Evolutionary conservation across 1,140 invertebrate species (phyloP), one percentile per base, ranked within the genome.

Genomic region (Stenopsyche tienmushanensis): DNA sequence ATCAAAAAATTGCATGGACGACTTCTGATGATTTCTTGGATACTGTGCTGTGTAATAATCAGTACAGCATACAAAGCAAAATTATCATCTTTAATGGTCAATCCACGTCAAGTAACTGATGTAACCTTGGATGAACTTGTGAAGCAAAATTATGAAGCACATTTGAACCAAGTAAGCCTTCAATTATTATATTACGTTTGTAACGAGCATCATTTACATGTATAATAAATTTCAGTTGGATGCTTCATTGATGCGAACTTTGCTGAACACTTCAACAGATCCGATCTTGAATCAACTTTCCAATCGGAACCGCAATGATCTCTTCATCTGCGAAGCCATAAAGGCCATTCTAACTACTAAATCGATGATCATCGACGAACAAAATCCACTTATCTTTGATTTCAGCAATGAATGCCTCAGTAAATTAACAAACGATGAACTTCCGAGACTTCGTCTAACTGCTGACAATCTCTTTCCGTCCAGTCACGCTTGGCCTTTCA

Each of bases 21-120:
- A 45, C 9, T 41, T 1, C 3, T 69, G 5, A 13, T 69, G 20
- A 21, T 52, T 10, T 57, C 54, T 9, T 69, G 67, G 67, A 26
- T 69, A 10, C n/a, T 66, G 23, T 65, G 67, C 39, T 62, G 52
- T 20, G 52, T 69, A 17, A 69, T 69, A 18, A 69, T 69, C 25
- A 62, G 58, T 23, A 65, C 67, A 2, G 29, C 53, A 0, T 69
- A 63, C 57, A 69, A 69, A 58, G 67, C 53, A 1, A 69, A 69
- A 54, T 44, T 69, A 10, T 60, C 63, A n/a, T 44, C 63, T 2
- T 7, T 50, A 15, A 63, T 69, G 10, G 10, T 69, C 25, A 49
- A 60, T 21, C 15, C 55, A 24, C 23, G 42, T 7, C 52, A 54
- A 18, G 10, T 3, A 20, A 23, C 23, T 10, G 47, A 17, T 2